phyloP scores from a whole-genome alignment of 2,113 vertebrate genomes.

The Chaenocephalus aceratus region DNA sequence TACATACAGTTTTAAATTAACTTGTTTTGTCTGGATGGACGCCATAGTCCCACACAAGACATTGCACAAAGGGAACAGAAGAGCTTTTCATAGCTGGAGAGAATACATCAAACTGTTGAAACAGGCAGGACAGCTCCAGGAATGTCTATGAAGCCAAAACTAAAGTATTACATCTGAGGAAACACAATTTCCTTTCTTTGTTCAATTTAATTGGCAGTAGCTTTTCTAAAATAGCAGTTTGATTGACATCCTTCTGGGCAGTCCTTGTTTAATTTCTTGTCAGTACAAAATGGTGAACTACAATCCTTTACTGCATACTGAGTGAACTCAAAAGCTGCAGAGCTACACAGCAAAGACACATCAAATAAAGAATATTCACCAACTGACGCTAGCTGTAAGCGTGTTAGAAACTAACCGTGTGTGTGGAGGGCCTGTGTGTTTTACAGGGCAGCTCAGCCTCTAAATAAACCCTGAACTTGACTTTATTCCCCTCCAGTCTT shows the following conservation, averaged over 20 bases:
- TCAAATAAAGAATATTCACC: not conserved
- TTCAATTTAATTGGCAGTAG: slow-evolving; percentile 33
- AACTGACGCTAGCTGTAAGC: no score
- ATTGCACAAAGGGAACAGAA: slow-evolving; percentile 11
- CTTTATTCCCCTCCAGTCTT: not conserved
- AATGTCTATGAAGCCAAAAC: slow-evolving; percentile 28
- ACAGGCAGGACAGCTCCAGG: not conserved
- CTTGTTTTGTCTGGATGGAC: slow-evolving; percentile 30
- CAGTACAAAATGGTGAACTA: not conserved
- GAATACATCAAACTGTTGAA: slow-evolving; percentile 25
- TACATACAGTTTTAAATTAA: slow-evolving; percentile 9
- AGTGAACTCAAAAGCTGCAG: not conserved
- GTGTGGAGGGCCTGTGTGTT: not conserved
- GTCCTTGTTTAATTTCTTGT: slow-evolving; percentile 2
- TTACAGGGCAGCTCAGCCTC: not conserved
- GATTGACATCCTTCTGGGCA: slow-evolving; percentile 29
- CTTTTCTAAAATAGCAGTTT: slow-evolving; percentile 19
- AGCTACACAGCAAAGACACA: not conserved
- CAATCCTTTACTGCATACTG: not conserved
- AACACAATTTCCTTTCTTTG: slow-evolving; percentile 37
- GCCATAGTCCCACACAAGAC: not conserved
- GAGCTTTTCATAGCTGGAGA: slow-evolving; percentile 30
- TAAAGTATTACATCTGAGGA: slow-evolving; percentile 25
- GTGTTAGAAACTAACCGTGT: no score
- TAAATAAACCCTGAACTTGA: not conserved